A percentile compares a stretch with the other conserved stretches of the same genome.
These are phyloP conservation scores for Dasyprocta punctata DNA, from an alignment of 2,113 vertebrate species.

Conservation along the genomic window DNA sequence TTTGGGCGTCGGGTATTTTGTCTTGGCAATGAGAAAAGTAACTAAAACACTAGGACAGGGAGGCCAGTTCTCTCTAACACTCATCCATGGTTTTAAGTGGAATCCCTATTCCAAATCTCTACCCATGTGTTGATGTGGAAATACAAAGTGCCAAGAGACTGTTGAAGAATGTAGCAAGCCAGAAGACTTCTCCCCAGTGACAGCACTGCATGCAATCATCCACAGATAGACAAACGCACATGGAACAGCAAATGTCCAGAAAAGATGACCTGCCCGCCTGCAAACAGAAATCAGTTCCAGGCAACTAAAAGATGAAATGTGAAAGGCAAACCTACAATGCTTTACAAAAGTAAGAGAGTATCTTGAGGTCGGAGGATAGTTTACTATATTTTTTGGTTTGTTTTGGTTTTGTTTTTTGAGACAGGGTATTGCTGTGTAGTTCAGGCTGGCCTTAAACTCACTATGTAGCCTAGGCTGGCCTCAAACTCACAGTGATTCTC, in stretches of 20 bases:
- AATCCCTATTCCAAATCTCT: not conserved
- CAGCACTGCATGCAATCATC: not conserved
- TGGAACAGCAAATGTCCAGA: not conserved
- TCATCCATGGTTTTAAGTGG: not conserved
- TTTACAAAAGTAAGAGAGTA: not conserved
- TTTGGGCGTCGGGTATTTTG: too few species aligned
- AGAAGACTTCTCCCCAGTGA: not conserved
- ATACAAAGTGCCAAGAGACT: not conserved
- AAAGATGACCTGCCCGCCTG: not conserved
- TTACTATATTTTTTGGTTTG: too few species aligned
- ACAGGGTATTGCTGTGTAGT: too few species aligned
- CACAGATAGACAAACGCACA: not conserved
- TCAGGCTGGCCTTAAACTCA: too few species aligned
- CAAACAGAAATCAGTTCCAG: not conserved
- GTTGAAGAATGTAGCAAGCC: not conserved
- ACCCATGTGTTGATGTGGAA: not conserved
- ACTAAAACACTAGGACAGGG: not conserved
- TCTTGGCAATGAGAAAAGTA: too few species aligned
- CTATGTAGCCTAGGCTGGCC: too few species aligned
- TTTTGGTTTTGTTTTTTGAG: too few species aligned
- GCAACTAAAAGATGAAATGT: not conserved
- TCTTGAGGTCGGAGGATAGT: not conserved
- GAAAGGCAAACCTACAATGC: not conserved
- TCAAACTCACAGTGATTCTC: too few species aligned
- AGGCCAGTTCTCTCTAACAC: not conserved